Percentiles rank a stretch among this genome's conserved stretches.
phyloP scores from a whole-genome alignment of 2,113 vertebrate species.

The Trinectes maculatus region DNA sequence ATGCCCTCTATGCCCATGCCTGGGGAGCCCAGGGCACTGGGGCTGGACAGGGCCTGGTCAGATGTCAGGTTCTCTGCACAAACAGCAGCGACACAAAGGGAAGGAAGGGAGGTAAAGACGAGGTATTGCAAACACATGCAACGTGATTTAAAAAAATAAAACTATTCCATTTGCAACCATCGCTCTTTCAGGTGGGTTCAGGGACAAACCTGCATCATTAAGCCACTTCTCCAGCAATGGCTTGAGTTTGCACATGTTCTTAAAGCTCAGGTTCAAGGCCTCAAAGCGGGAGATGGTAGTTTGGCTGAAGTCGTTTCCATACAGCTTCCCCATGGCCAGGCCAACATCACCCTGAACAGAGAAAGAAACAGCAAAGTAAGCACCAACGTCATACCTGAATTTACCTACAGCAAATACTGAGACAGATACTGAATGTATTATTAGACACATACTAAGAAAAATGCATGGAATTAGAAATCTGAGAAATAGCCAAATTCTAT shows the following conservation, averaged over 20 bases:
- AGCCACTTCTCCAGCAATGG: slow-evolving; percentile 99
- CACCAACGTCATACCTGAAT: background rate
- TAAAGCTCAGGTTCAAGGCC: slow-evolving; percentile 99
- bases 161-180: background rate
- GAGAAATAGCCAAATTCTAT: slow-evolving; percentile 5
- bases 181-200: slow-evolving; percentile 35
- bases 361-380: background rate
- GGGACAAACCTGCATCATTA: slow-evolving; percentile 95
- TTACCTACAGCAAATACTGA: background rate
- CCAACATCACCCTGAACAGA: slow-evolving; percentile 94
- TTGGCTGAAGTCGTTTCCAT: slow-evolving; percentile 99
- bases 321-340: slow-evolving; percentile 99
- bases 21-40: slow-evolving; percentile 93
- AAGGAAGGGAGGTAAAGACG: slow-evolving; percentile 81
- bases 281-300: slow-evolving; percentile 99
- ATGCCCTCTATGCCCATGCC: slow-evolving; percentile 94
- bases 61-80: slow-evolving; percentile 96
- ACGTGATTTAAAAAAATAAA: background rate
- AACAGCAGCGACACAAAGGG: slow-evolving; percentile 77
- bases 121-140: slow-evolving; percentile 6
- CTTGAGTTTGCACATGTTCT: slow-evolving; percentile 99
- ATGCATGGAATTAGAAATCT: background rate
- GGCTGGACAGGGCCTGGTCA: slow-evolving; percentile 94
- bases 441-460: background rate
- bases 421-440: no score